Base-by-base conservation (phyloP, 2,888 invertebrate species). In the Odontocolon sp. region DNA sequence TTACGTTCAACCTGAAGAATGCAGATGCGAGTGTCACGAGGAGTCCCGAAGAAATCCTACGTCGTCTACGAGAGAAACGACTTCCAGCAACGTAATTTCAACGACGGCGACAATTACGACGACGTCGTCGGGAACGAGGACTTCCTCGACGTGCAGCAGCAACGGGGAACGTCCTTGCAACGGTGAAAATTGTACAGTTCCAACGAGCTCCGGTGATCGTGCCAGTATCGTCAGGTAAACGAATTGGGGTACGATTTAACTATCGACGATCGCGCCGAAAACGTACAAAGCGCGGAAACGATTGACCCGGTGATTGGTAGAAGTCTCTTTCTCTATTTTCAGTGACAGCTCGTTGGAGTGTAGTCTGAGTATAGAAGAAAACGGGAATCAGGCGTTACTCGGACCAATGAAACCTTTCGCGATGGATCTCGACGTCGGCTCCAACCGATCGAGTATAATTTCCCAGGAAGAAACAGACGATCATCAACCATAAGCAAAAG, bases 1-100 rank as follows among this genome's bases (percentile, higher is more conserved):
- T 90, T 96, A 96, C 90, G 96, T 96, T 66, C 96, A 96, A 90
- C 96, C 96, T 3, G 96, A 96, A 88, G 96, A 96, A 85, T 96
- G 96, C 87, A 95, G 95, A 87, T 96, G 96, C 91, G 96, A 96
- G 91, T 96, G 96, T 87, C 96, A 96, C 91, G 95, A 95, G 86
- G 92, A 89, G 42, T 88, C 88, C 2, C 84, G 89, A 28, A 85
- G 89, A 56, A 87, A 87, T 36, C 84, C 87, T 6, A 36, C 84
- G 31, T 18, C 56, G 23, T 50, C 63, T 4, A 16, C 38, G 36
- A 64, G 50, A 23, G 50, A 38, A 4, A 3, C n/a, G 14, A 50
- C 2, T n/a, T n/a, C n/a, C 0, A 21, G n/a, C 11, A 50, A 33
- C 3, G 9, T 56, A 4, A 8, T 47, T 0, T 26, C 78, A 5